A percentile compares a stretch with the other conserved stretches of the same genome.
phyloP scores from a whole-genome alignment of 2,113 vertebrate genomes.

The Phrynosoma blainvillii region DNA sequence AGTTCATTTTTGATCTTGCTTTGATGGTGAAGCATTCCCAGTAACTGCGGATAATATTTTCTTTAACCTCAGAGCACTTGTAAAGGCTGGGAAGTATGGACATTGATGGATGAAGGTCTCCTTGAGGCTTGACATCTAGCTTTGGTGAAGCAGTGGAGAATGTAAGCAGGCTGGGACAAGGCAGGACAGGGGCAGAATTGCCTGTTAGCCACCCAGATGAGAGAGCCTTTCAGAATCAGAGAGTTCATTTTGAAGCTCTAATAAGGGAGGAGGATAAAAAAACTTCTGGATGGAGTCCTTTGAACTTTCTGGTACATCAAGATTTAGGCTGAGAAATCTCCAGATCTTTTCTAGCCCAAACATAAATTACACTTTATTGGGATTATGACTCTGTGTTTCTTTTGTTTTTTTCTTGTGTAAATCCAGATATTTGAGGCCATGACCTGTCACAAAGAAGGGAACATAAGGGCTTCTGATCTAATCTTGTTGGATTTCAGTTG shows the following conservation, averaged over 20 bases:
- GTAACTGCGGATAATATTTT: constrained; percentile 63
- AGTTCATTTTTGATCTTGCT: constrained; percentile 51
- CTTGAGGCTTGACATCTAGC: constrained; percentile 60
- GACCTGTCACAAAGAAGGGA: not conserved
- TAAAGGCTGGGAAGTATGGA: constrained; percentile 53
- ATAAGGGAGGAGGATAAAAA: constrained; percentile 44
- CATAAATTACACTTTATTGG: not conserved
- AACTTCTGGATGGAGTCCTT: constrained; percentile 9
- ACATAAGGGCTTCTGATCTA: constrained; percentile 1
- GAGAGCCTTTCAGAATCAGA: constrained; percentile 33
- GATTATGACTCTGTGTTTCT: not conserved
- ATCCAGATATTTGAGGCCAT: not conserved
- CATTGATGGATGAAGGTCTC: constrained; percentile 66
- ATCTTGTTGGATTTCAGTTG: not conserved
- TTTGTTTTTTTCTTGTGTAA: not conserved
- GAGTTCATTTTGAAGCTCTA: constrained; percentile 31
- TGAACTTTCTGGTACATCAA: not conserved
- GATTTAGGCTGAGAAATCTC: not conserved
- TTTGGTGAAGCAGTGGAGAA: constrained; percentile 54
- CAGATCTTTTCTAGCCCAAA: constrained; percentile 12
- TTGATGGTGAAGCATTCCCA: constrained; percentile 39
- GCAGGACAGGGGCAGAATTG: constrained; percentile 41
- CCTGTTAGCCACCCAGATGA: constrained; percentile 26
- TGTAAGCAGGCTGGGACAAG: constrained; percentile 41
- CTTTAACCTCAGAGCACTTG: constrained; percentile 51